A percentile compares a stretch with the other conserved stretches of the same genome.
phyloP scores from a whole-genome alignment of 2,888 invertebrate genomes.

The Microctonus hyperodae region DNA sequence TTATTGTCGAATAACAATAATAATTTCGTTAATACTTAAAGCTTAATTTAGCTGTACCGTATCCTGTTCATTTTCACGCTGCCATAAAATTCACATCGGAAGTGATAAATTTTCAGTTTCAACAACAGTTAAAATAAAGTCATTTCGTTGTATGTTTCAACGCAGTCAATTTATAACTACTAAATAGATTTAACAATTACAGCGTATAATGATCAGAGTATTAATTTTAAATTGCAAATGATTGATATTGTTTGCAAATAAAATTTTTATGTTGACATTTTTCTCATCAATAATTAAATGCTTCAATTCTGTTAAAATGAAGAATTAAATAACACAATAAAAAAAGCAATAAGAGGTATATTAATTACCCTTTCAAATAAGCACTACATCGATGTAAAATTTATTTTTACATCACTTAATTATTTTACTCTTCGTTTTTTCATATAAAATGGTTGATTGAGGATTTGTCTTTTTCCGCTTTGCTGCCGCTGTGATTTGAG shows the following conservation, averaged over 20 bases:
- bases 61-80: constrained; percentile 14
- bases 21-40: not conserved
- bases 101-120: constrained; percentile 20
- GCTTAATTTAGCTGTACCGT: constrained; percentile 16
- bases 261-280: too few relatives aligned
- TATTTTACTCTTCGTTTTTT: too few relatives aligned
- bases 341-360: too few relatives aligned
- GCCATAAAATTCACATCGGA: constrained; percentile 25
- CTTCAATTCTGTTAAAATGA: too few relatives aligned
- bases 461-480: constrained; percentile 73
- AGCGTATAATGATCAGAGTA: not conserved
- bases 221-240: too few relatives aligned
- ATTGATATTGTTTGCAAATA: too few relatives aligned
- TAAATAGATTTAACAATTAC: not conserved
- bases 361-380: too few relatives aligned
- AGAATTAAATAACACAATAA: too few relatives aligned
- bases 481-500: constrained; percentile 67
- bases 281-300: too few relatives aligned
- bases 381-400: too few relatives aligned
- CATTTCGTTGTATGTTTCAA: not conserved
- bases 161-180: not conserved
- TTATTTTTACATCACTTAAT: too few relatives aligned
- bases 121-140: not conserved
- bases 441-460: constrained; percentile 49
- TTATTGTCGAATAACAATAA: too few relatives aligned